A percentile compares a stretch with the other conserved stretches of the same genome.
phyloP scores from a whole-genome alignment of 2,888 invertebrate species.

The Agrochola macilenta region DNA sequence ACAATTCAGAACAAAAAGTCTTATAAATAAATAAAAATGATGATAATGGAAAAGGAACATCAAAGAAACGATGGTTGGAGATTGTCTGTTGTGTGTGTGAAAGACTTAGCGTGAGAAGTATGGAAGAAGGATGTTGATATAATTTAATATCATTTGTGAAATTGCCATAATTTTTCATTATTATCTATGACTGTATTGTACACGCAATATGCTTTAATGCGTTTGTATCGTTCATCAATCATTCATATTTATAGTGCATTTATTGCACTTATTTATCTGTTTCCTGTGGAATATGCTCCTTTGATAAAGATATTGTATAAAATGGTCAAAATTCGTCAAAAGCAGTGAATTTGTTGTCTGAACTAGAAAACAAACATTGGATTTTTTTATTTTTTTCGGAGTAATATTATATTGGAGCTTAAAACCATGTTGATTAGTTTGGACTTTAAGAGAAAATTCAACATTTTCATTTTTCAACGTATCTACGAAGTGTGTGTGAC shows the following conservation, averaged over 20 bases:
- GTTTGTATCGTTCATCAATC: constrained; percentile 1
- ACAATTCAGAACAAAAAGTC: no score
- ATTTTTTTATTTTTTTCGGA: not conserved
- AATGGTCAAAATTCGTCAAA: constrained; percentile 10
- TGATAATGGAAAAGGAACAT: not conserved
- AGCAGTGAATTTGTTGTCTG: constrained; percentile 19
- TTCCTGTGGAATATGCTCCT: constrained; percentile 11
- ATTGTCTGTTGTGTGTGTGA: not conserved
- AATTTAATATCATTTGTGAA: not conserved
- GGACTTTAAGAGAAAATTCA: not conserved
- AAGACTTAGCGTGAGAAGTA: not conserved
- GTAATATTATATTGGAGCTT: not conserved
- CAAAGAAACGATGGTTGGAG: not conserved
- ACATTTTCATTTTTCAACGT: not conserved
- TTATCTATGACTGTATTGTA: constrained; percentile 3
- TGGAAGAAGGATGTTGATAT: not conserved
- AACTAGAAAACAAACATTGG: constrained; percentile 31
- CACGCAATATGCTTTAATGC: constrained; percentile 2
- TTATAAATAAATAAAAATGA: no score
- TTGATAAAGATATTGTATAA: constrained; percentile 48
- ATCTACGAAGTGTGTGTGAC: not conserved
- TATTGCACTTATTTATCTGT: constrained; percentile 35
- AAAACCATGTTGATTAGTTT: not conserved
- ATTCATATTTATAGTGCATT: constrained; percentile 37
- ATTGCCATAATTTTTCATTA: not conserved